Conservation (phyloP, 2,113 vertebrate species). For the Sporophila hypoxantha region DNA sequence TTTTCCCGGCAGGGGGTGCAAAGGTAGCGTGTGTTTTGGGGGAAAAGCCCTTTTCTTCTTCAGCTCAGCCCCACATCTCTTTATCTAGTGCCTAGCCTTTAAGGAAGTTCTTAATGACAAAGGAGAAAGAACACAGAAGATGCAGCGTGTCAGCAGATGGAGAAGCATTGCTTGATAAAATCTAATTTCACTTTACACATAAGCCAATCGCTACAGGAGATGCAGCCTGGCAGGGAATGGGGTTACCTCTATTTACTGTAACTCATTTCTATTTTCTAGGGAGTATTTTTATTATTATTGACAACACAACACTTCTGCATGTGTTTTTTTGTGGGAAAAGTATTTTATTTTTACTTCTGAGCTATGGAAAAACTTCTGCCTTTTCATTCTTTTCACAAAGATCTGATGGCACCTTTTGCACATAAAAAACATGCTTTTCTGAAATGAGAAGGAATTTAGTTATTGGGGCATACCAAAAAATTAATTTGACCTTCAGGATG, state of each 20-base stretch:
- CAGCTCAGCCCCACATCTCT: no score
- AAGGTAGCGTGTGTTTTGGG: not conserved
- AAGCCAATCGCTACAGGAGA: not conserved
- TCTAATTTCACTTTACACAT: not conserved
- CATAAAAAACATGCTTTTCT: not conserved
- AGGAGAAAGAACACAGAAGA: not conserved
- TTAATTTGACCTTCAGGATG: not conserved
- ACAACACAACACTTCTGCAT: not conserved
- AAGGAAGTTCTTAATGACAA: not conserved
- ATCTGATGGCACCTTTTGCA: not conserved
- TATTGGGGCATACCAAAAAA: not conserved
- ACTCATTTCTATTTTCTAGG: not conserved
- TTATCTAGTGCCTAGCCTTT: not conserved
- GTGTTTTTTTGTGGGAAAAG: not conserved
- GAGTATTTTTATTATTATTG: not conserved
- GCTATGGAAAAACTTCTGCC: not conserved
- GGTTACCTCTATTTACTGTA: not conserved
- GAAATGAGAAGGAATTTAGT: not conserved
- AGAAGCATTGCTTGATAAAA: not conserved
- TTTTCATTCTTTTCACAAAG: not conserved
- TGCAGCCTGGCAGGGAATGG: not conserved
- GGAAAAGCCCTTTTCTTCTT: accelerated
- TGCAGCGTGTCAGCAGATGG: not conserved
- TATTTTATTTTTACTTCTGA: not conserved
- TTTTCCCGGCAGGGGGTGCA: conserved; percentile 30